Base-by-base conservation (phyloP, 2,888 invertebrate genomes). In the Thyatira batis region DNA sequence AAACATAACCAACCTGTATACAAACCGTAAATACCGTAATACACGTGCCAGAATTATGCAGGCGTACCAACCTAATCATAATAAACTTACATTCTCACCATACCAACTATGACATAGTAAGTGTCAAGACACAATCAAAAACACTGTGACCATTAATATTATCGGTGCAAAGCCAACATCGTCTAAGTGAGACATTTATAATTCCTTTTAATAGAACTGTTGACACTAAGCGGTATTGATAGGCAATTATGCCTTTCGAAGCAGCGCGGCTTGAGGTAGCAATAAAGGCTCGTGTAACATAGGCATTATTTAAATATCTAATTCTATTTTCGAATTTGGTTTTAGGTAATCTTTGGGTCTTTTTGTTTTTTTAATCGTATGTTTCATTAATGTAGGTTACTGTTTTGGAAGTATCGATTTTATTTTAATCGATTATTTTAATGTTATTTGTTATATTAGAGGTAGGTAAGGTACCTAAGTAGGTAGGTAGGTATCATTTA, bases 191-290 rank as follows among this genome's bases (percentile, higher is more conserved):
- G 39, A 13, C 39, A 39, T 39, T 17, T 39, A 39, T 39, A 39
- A 39, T 17, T 17, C 39, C 17, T 11, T 63, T 50, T 57, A 66
- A 63, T 66, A 69, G 23, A 50, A 39, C 45, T 53, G 57, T 63
- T 53, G 54, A 30, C 63, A 57, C 54, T 60, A 58, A 63, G 52
- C 45, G 58, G 20, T 50, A 63, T 61, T 61, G 66, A 57, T 63
- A 58, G 52, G 57, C 50, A 59, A 66, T 69, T 63, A 39, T 39
- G 39, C 17, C 39, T 39, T 39, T 17, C 39, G 8, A 39, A 39
- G 39, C 8, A 8, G 17, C 17, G 33, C 13, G 8, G 17, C 10
- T 39, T 8, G 13, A 39, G 13, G 13, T n/a, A 33, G n/a, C 0
- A 6, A n/a, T n/a, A n/a, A n/a, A n/a, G n/a, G n/a, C n/a, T n/a